Base-by-base conservation (phyloP, 2,888 invertebrate genomes). In the Mamestra brassicae region DNA sequence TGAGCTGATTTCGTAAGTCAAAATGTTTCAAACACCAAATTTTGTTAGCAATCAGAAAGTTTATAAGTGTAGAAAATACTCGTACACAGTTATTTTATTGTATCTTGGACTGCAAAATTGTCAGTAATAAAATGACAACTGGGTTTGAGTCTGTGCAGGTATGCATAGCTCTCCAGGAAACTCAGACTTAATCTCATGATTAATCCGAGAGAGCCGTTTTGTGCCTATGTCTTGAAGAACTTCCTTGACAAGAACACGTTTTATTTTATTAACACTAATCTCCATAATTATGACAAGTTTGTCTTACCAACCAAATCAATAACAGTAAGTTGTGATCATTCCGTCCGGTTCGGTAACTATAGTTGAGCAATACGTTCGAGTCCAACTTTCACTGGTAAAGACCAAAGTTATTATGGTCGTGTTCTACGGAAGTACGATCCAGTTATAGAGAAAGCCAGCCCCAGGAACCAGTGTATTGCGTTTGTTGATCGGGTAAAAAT, bases 311-410 rank as follows among this genome's bases (percentile, higher is more conserved):
- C 36, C 71, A 80, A 83, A 78, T 85, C 79, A 78, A 83, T 81
- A 83, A 72, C 81, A 83, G 82, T 84, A 74, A 84, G 82, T 78
- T 83, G 80, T 86, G 76, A 88, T 84, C 76, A 84, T 81, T 85
- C 76, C 62, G 84, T 86, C 87, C 86, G 88, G 88, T 92, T 90
- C 80, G 84, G 89, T 89, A 89, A 90, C 86, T 85, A 85, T 70
- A 67, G 83, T 90, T 89, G 88, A 87, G 87, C 87, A 89, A 90
- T 77, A 87, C 69, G 55, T 87, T 86, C 87, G 87, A 86, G 89
- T 89, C 87, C 84, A 84, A 93, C 95, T 95, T 95, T 95, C 94
- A 93, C 95, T 93, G 89, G 86, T 89, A 90, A 91, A 89, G 88
- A 89, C 90, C 87, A 87, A 87, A 85, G 87, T 85, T 89, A 89